Base-by-base conservation (phyloP, 30 jellyfish, hydroid and myxozoan genomes). In the Chrysaora quinquecirrha region DNA sequence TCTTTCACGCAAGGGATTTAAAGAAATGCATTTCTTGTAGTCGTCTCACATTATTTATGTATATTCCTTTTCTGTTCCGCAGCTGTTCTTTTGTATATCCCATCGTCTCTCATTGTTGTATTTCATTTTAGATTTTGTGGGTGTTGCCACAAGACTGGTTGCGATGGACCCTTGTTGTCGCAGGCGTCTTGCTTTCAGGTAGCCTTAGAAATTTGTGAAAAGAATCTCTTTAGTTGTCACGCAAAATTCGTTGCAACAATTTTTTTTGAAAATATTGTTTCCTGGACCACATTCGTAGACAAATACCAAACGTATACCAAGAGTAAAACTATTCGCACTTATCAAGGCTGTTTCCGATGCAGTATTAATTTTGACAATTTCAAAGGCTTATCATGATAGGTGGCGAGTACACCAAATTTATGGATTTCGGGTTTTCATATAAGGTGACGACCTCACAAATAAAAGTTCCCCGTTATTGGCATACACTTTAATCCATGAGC, bases 71-170 rank as follows among this genome's bases (percentile, higher is more conserved):
- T 9, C 58, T 16, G 16, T 6, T 9, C 58, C 16, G 16, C 9
- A 9, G 12, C 9, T 43, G 58, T 9, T 43, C 16, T 43, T 9
- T 9, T 43, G 58, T 16, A 43, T 43, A 6, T 6, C 58, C 16
- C 58, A 43, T 9, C 16, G 58, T 16, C 12, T 43, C 16, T 6
- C 16, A 6, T 16, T 6, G 58, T 43, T 9, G 58, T 43, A 43
- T 16, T 6, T 43, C 16, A 43, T 49, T 50, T 47, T 38, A 88
- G 97, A 79, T 88, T 33, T 85, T 78, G 1, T 80, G 97, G 93
- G 89, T 64, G 6, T 31, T 88, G 64, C 93, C 93, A 1, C 97
- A 78, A 68, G 96, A 87, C 30, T 87, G 96, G 96, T 78, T 87
- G 31, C 64, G 96, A 29, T 87, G 96, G 96, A 87, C 87, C 20